Percentiles rank a stretch among this genome's conserved stretches.
Evolutionary conservation across 2,888 invertebrate species (phyloP).

Genomic region (Athrips mouffetella): DNA sequence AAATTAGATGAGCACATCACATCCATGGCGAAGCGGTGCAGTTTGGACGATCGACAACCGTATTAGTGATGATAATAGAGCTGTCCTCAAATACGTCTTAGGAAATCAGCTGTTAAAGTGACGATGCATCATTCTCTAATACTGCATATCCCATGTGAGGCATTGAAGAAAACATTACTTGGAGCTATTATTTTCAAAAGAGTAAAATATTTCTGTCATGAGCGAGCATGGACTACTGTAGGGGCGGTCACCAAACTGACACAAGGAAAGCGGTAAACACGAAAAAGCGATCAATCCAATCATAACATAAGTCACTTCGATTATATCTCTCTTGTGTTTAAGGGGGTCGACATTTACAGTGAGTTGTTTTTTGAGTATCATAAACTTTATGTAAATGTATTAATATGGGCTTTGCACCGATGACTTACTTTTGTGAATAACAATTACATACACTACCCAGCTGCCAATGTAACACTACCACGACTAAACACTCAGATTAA

Average conservation of each 20-base stretch:
- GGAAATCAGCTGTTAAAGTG: slow-evolving; percentile 77
- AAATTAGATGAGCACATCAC: slow-evolving; percentile 22
- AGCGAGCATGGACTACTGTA: slow-evolving; percentile 78
- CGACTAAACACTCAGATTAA: slow-evolving; percentile 9
- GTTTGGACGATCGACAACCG: slow-evolving; percentile 66
- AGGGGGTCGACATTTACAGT: slow-evolving; percentile 58
- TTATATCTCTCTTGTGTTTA: slow-evolving; percentile 55
- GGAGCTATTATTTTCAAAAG: slow-evolving; percentile 72
- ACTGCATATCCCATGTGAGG: slow-evolving; percentile 76
- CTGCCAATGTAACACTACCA: slow-evolving; percentile 17
- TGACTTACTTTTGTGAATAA: slow-evolving; percentile 46
- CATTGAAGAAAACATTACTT: slow-evolving; percentile 73
- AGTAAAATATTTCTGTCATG: slow-evolving; percentile 70
- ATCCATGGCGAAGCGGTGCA: slow-evolving; percentile 42
- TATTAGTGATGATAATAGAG: slow-evolving; percentile 78
- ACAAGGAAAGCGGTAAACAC: slow-evolving; percentile 81
- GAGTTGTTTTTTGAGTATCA: slow-evolving; percentile 77
- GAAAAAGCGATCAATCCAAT: slow-evolving; percentile 80
- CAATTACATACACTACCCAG: slow-evolving; percentile 9
- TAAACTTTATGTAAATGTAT: slow-evolving; percentile 27
- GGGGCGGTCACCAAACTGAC: slow-evolving; percentile 79
- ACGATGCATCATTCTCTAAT: slow-evolving; percentile 78
- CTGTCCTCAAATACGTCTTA: slow-evolving; percentile 74
- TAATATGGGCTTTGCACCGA: slow-evolving; percentile 30
- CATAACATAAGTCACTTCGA: slow-evolving; percentile 68